These are phyloP conservation scores for Sternotherus odoratus DNA, from an alignment of 2,797 vertebrate genomes.

Conservation along the genomic window DNA sequence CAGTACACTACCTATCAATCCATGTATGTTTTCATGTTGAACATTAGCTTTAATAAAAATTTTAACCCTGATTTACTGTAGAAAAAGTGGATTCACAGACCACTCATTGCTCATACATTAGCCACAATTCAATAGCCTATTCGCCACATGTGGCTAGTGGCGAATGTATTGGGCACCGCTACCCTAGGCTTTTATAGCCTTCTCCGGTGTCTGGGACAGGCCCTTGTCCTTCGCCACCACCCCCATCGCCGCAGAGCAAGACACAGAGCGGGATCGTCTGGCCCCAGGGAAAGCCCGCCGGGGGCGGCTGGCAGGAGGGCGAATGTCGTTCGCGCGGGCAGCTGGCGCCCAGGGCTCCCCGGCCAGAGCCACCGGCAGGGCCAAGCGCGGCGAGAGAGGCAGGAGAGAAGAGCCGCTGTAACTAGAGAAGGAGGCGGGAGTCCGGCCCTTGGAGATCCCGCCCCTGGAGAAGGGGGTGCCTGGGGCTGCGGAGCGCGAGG, in stretches of 20 bases:
- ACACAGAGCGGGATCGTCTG: background rate
- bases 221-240: too few species aligned
- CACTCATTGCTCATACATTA: too few species aligned
- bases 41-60: too few species aligned
- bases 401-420: background rate
- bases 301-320: background rate
- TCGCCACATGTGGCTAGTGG: too few species aligned
- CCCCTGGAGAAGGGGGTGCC: background rate
- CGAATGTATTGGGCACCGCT: too few species aligned
- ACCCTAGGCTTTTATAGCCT: background rate
- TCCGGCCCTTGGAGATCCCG: background rate
- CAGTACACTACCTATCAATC: too few species aligned
- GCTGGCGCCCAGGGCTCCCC: background rate
- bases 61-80: too few species aligned
- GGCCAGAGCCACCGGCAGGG: background rate
- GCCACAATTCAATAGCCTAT: too few species aligned
- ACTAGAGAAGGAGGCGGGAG: background rate
- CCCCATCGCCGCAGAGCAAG: too few species aligned
- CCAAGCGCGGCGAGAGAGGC: conserved; percentile 23
- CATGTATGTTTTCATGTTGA: too few species aligned
- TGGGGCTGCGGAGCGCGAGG: background rate
- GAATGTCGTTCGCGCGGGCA: background rate
- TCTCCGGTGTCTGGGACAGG: background rate
- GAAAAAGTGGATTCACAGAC: too few species aligned
- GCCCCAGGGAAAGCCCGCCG: background rate